Conservation (phyloP, 2,797 vertebrate species). For the Gobio occitaniae region DNA sequence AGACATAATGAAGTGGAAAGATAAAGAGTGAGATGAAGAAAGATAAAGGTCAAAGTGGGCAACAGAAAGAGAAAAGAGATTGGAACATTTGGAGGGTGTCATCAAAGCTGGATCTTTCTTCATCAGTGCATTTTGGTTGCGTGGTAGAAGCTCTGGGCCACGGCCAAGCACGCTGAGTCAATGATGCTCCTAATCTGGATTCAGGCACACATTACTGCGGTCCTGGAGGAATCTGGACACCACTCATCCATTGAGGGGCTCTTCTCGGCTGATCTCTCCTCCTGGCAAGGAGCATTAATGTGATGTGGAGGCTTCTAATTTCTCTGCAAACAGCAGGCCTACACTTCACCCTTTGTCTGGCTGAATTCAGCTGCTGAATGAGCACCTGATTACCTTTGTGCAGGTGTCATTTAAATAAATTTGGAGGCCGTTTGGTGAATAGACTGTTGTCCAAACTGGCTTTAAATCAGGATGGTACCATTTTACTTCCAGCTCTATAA, state of each 20-base stretch:
- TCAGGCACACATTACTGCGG: conserved; percentile 34
- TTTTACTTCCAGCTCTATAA: conserved; percentile 4
- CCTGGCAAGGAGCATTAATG: conserved; percentile 47
- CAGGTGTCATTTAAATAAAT: conserved; percentile 43
- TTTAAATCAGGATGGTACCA: conserved; percentile 14
- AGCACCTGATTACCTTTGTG: conserved; percentile 46
- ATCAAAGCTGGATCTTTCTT: conserved; percentile 39
- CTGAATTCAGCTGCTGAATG: conserved; percentile 45
- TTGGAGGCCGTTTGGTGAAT: conserved; percentile 33
- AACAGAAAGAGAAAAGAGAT: conserved; percentile 6
- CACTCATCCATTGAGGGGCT: conserved; percentile 37
- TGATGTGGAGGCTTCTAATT: conserved; percentile 45
- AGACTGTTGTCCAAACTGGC: conserved; percentile 28
- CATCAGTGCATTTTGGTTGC: conserved; percentile 22
- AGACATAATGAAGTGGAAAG: conserved; percentile 33
- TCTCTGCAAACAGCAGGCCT: conserved; percentile 38
- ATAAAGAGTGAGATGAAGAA: conserved; percentile 19
- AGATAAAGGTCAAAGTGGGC: conserved; percentile 25
- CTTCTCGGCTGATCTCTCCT: conserved; percentile 45
- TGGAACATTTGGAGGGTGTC: conserved; percentile 15
- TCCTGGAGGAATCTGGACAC: conserved; percentile 42
- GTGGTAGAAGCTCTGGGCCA: conserved; percentile 16
- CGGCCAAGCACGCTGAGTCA: conserved; percentile 37
- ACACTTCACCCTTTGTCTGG: conserved; percentile 44
- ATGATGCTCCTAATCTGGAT: conserved; percentile 43